A percentile compares a stretch with the other conserved stretches of the same genome.
These are phyloP conservation scores for Acromyrmex echinatior DNA, from an alignment of 1,140 invertebrate genomes.

Conservation along the genomic window DNA sequence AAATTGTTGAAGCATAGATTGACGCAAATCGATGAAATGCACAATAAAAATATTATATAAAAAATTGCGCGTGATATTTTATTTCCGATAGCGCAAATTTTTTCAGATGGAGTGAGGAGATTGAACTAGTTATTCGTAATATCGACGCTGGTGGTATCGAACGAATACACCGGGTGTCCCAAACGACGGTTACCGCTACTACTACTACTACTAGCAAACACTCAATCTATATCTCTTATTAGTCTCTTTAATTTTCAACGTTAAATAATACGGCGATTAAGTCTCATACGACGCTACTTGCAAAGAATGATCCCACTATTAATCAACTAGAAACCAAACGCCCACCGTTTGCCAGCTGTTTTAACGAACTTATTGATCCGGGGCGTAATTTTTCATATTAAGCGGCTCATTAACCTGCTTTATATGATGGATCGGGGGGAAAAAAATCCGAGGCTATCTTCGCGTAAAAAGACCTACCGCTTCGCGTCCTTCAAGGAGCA, in stretches of 20 bases:
- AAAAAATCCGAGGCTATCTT: not conserved
- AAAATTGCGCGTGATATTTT: slow-evolving; percentile 61
- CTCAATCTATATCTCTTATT: not conserved
- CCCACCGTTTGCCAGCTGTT: not conserved
- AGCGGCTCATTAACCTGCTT: slow-evolving; percentile 10
- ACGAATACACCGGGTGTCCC: slow-evolving; percentile 56
- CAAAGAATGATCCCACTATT: not conserved
- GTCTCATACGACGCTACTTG: not conserved
- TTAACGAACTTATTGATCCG: not conserved
- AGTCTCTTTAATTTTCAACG: slow-evolving; percentile 12
- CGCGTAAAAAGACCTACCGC: not conserved
- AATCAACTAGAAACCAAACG: not conserved
- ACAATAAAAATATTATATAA: slow-evolving; percentile 65
- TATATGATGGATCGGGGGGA: not conserved
- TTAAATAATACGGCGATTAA: slow-evolving; percentile 23
- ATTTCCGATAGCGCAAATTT: slow-evolving; percentile 64
- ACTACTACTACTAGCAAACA: not conserved
- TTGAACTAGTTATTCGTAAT: slow-evolving; percentile 66
- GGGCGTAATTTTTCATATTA: slow-evolving; percentile 1
- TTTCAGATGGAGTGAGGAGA: slow-evolving; percentile 61
- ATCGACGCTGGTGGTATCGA: slow-evolving; percentile 57
- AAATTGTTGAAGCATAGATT: slow-evolving; percentile 59
- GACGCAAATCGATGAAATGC: slow-evolving; percentile 62
- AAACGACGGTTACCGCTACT: not conserved
- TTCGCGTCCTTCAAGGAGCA: slow-evolving; percentile 6